Evolutionary conservation across 2,113 vertebrate species (phyloP).

Genomic region (Tachycineta bicolor): DNA sequence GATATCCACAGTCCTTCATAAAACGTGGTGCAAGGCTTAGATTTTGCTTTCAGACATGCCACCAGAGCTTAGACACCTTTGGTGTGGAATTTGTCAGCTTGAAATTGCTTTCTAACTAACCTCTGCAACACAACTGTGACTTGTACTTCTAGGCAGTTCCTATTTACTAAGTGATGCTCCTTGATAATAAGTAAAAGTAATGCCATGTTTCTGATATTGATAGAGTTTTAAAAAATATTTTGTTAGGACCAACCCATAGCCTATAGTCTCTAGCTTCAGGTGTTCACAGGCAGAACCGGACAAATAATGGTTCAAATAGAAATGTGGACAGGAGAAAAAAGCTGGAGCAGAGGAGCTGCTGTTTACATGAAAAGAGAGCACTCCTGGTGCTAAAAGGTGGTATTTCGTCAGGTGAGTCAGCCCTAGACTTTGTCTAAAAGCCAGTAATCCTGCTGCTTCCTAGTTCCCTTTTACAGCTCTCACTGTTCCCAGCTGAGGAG

Average conservation of each 20-base stretch:
- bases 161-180: background rate
- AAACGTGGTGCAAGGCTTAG: background rate
- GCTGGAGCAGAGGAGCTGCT: background rate
- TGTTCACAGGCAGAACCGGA: background rate
- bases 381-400: background rate
- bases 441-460: background rate
- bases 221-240: background rate
- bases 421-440: background rate
- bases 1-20: background rate
- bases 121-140: background rate
- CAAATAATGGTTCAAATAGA: background rate
- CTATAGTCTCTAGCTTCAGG: background rate
- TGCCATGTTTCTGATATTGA: background rate
- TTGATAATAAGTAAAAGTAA: background rate
- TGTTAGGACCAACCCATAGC: background rate
- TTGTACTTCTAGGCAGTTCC: background rate
- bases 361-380: background rate
- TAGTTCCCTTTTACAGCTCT: background rate
- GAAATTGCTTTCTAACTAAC: background rate
- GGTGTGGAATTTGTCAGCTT: background rate
- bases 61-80: background rate
- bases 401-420: slow-evolving; percentile 8
- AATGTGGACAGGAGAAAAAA: background rate
- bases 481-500: background rate
- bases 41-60: background rate